phyloP scores from a whole-genome alignment of 2,113 vertebrate species.

The Leptocoma aspasia region DNA sequence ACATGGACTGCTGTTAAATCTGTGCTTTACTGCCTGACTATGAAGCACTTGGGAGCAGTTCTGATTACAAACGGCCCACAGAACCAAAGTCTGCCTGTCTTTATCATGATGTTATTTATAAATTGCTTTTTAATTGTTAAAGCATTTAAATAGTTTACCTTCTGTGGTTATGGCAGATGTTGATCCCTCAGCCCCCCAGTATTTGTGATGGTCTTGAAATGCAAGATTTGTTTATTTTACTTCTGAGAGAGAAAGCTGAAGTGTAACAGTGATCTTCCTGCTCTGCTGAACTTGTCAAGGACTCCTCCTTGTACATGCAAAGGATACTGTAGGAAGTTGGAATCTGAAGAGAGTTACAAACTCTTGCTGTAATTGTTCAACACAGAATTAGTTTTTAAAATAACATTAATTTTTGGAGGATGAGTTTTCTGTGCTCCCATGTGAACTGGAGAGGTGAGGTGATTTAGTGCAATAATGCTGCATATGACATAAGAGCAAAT shows the following conservation, averaged over 20 bases:
- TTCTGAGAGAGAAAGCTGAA: background rate
- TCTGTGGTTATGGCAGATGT: background rate
- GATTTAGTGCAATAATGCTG: background rate
- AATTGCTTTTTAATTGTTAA: background rate
- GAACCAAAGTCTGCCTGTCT: background rate
- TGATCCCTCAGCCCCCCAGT: fast-evolving
- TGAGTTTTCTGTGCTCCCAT: background rate
- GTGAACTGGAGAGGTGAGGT: background rate
- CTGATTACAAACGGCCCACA: background rate
- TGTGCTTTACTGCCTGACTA: background rate
- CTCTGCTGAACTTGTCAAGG: background rate
- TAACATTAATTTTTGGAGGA: background rate
- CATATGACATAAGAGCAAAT: background rate
- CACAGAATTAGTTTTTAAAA: background rate
- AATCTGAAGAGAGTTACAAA: background rate
- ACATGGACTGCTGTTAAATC: background rate
- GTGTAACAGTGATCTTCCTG: background rate
- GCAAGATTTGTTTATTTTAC: background rate
- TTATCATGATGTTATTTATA: background rate
- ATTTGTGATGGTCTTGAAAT: background rate
- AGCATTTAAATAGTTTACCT: background rate
- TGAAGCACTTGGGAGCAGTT: background rate
- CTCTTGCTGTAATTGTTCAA: background rate
- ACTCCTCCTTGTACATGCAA: background rate
- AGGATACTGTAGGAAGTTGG: background rate